Base-by-base conservation (phyloP, 2,888 invertebrate genomes). In the Troides aeacus region DNA sequence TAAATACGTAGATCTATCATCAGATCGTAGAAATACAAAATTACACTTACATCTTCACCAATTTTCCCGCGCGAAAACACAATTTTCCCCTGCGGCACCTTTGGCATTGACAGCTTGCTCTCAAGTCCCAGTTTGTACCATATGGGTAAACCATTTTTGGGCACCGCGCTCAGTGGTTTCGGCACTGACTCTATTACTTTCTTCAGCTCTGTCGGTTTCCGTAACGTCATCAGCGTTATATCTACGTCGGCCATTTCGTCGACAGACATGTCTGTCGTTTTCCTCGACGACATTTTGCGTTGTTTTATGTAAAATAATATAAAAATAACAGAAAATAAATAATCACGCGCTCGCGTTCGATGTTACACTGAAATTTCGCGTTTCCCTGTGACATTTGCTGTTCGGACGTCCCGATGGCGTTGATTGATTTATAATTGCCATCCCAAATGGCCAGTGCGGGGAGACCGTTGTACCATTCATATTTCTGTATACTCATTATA, bases 61-160 rank as follows among this genome's bases (percentile, higher is more conserved):
- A 94, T 87, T 77, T 82, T 91, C 42, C 93, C 94, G 72, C 94
- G 92, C 59, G 92, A 88, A 77, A 94, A 91, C 65, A 90, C 77
- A 68, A 93, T 86, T 70, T 86, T 90, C 2, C 92, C 93, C 30
- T 79, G 81, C 0, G 94, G 94, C 82, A 91, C 91, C 77, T 92
- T 90, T 21, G 93, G 90, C 69, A 93, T 87, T 1, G 94, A 93
- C 66, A 94, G 80, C 77, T 94, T 94, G 70, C 86, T 81, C 74
- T 94, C 94, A 77, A 94, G 75, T 0, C 93, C 92, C 4, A 94
- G 83, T 58, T 81, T 83, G 70, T 88, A 87, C 94, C 94, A 94
- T 69, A 89, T 69, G 2, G 94, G 94, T 30, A 94, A 80, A 1
- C 92, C 92, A 84, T 88, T 89, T 73, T 88, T 88, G 1, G 93